Conservation (phyloP, 2,797 vertebrate species). For the Apodemus agrarius region DNA sequence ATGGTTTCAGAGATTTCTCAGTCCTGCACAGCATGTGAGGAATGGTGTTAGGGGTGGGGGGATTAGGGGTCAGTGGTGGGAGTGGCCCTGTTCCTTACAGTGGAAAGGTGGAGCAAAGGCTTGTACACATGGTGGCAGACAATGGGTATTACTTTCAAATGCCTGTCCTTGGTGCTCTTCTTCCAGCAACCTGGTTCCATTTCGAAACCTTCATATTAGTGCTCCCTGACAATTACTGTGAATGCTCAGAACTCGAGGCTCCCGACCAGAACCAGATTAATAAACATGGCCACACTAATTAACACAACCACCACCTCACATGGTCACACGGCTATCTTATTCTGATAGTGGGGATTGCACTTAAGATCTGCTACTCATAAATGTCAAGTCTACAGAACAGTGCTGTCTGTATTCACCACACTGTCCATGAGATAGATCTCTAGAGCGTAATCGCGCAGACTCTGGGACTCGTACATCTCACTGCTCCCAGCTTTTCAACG, state of each 20-base stretch:
- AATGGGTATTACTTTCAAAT: neutral
- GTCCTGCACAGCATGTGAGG: neutral
- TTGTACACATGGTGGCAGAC: neutral
- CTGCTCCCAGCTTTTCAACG: neutral
- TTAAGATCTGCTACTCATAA: neutral
- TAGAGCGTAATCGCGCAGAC: neutral
- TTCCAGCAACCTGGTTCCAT: too few species aligned
- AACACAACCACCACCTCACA: neutral
- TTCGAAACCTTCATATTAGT: neutral
- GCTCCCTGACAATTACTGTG: too few species aligned
- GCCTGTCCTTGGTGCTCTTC: neutral
- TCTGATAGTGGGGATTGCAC: neutral
- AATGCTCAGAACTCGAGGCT: too few species aligned
- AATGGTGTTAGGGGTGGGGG: neutral
- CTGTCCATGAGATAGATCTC: neutral
- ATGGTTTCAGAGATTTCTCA: neutral
- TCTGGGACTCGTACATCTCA: too few species aligned
- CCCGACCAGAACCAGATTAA: neutral
- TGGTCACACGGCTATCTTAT: neutral
- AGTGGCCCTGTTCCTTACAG: neutral
- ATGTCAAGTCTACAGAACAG: neutral
- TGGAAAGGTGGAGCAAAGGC: neutral
- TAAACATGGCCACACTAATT: neutral
- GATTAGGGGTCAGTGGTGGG: accelerated
- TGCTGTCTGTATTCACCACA: neutral